phyloP scores from a whole-genome alignment of 2,888 invertebrate genomes.

The Brenthis ino region DNA sequence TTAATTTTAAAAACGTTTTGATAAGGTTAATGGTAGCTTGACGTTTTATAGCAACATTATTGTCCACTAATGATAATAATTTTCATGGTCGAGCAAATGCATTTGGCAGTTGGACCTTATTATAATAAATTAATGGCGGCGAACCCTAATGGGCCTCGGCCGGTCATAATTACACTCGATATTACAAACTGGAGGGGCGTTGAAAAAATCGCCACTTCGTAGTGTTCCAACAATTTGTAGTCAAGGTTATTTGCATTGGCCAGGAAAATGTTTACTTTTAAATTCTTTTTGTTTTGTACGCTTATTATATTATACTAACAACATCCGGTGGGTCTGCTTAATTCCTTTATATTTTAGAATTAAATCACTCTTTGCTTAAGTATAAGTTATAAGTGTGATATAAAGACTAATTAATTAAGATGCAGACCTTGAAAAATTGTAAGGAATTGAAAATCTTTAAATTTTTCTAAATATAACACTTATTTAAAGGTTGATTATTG shows the following conservation, averaged over 20 bases:
- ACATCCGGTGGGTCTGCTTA: neutral
- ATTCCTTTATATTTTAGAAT: neutral
- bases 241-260: conserved; percentile 38
- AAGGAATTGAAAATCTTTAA: no score
- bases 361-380: no score
- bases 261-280: conserved; percentile 5
- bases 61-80: conserved; percentile 72
- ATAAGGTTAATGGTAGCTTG: conserved; percentile 49
- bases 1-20: conserved; percentile 54
- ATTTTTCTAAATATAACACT: no score
- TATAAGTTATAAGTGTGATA: no score
- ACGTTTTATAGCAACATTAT: conserved; percentile 50
- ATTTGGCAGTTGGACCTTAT: conserved; percentile 76
- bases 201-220: conserved; percentile 52
- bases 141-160: conserved; percentile 66
- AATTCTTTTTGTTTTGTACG: conserved; percentile 1
- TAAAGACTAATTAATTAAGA: no score
- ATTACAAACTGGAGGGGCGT: conserved; percentile 66
- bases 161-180: conserved; percentile 67
- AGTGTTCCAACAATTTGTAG: conserved; percentile 39
- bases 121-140: conserved; percentile 77
- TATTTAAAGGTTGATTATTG: no score
- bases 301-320: neutral
- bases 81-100: conserved; percentile 72
- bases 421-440: no score